Evolutionary conservation across 2,797 vertebrate species (phyloP).

Genomic region (Nannoperca obscura): DNA sequence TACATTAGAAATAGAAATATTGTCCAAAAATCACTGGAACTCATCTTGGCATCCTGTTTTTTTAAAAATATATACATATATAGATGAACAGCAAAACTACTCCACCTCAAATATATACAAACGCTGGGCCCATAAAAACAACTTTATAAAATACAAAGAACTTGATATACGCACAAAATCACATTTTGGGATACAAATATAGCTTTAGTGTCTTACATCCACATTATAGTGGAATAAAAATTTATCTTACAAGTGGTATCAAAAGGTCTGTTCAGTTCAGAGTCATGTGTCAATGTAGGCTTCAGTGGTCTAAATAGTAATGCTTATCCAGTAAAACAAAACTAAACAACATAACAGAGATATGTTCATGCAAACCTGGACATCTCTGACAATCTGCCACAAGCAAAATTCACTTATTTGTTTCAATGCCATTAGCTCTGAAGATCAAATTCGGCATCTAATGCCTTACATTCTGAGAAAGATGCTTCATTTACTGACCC

Average conservation of each 20-base stretch:
- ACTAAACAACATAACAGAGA: slow-evolving; percentile 32
- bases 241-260: slow-evolving; percentile 60
- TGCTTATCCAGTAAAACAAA: slow-evolving; percentile 46
- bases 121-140: slow-evolving; percentile 51
- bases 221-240: slow-evolving; percentile 53
- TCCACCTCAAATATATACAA: slow-evolving; percentile 67
- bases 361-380: slow-evolving; percentile 33
- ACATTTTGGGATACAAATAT: slow-evolving; percentile 85
- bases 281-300: slow-evolving; percentile 33
- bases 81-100: slow-evolving; percentile 49
- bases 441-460: slow-evolving; percentile 30
- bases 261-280: slow-evolving; percentile 50
- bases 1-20: slow-evolving; percentile 38
- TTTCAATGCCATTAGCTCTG: slow-evolving; percentile 36
- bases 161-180: slow-evolving; percentile 71
- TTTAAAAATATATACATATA: neutral
- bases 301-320: slow-evolving; percentile 28
- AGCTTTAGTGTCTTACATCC: slow-evolving; percentile 80
- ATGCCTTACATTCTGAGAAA: slow-evolving; percentile 55
- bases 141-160: slow-evolving; percentile 54
- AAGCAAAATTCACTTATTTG: slow-evolving; percentile 33
- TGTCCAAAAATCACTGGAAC: slow-evolving; percentile 50
- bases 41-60: slow-evolving; percentile 57
- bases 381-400: slow-evolving; percentile 38
- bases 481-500: slow-evolving; percentile 40